Evolutionary conservation across 2,797 vertebrate species (phyloP).

Genomic region (Silurus aristotelis): DNA sequence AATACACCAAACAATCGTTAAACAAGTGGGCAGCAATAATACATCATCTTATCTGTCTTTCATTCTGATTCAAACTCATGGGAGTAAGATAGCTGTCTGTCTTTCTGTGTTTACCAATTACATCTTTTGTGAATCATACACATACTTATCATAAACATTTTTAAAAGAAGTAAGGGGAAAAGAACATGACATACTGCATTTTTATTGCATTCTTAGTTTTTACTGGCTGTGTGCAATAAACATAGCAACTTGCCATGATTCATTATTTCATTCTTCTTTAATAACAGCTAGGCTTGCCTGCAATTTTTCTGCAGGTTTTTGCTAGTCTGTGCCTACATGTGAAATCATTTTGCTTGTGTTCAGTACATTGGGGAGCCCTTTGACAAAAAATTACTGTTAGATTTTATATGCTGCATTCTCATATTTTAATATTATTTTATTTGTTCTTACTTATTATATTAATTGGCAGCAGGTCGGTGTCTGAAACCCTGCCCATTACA

Average conservation of each 20-base stretch:
- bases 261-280: not conserved
- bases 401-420: not conserved
- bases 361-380: not conserved
- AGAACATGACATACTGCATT: not conserved
- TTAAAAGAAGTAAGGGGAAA: not conserved
- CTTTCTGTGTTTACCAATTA: not conserved
- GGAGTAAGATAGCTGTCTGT: not conserved
- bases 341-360: not conserved
- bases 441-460: not conserved
- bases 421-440: not conserved
- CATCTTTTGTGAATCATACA: not conserved
- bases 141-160: not conserved
- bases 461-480: not conserved
- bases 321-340: not conserved
- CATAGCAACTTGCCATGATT: not conserved
- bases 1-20: not conserved
- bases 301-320: conserved; percentile 11
- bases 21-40: not conserved
- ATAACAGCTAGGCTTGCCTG: not conserved
- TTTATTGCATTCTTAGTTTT: not conserved
- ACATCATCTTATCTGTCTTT: not conserved
- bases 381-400: not conserved
- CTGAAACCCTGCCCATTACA: not conserved
- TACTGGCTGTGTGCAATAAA: not conserved
- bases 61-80: not conserved